Conservation (phyloP, 2,113 vertebrate species). For the Muntiacus muntjak region DNA sequence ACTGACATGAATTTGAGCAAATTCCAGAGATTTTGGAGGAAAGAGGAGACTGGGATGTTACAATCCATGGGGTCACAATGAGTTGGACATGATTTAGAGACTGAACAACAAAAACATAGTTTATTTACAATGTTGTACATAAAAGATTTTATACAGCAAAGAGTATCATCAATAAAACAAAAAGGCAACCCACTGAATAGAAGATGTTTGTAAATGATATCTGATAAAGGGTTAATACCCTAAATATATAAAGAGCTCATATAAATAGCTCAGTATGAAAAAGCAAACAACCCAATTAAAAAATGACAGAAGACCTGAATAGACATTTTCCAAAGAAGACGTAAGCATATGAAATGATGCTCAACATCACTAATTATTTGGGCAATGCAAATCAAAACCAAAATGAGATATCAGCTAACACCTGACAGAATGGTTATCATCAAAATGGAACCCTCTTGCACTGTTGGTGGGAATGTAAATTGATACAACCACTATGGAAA, state of each 20-base stretch:
- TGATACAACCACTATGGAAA: neutral
- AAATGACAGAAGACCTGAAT: neutral
- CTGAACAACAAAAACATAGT: neutral
- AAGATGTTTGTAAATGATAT: neutral
- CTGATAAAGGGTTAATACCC: neutral
- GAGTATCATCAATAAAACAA: neutral
- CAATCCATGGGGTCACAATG: neutral
- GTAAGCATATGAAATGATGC: neutral
- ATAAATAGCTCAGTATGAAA: neutral
- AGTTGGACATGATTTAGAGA: neutral
- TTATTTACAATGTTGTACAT: neutral
- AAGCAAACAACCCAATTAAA: neutral
- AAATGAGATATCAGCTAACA: neutral
- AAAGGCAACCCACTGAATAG: neutral
- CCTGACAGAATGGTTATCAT: neutral
- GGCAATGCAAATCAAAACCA: neutral
- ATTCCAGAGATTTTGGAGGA: neutral
- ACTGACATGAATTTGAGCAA: neutral
- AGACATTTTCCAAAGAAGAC: neutral
- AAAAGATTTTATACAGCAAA: neutral
- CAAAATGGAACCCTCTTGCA: neutral
- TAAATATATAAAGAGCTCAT: neutral
- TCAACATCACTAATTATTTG: neutral
- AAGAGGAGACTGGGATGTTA: neutral
- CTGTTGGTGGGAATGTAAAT: neutral